Percentiles rank a stretch among this genome's conserved stretches.
Conservation (phyloP, 2,113 vertebrate species). For the Phoenicopterus ruber region DNA sequence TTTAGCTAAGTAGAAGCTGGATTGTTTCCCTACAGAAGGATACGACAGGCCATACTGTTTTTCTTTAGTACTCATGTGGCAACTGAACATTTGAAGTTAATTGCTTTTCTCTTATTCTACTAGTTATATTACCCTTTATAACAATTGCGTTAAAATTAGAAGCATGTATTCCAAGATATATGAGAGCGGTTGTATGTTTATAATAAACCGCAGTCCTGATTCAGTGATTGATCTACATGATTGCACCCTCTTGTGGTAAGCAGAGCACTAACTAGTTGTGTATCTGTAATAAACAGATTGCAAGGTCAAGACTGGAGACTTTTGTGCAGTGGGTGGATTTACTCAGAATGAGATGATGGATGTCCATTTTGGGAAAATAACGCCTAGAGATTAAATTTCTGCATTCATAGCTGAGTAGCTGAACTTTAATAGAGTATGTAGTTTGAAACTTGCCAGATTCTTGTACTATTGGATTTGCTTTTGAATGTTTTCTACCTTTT, state of each 20-base stretch:
- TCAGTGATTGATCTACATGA: neutral
- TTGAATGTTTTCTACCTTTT: neutral
- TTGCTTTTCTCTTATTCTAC: neutral
- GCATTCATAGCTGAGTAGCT: neutral
- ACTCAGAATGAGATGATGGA: neutral
- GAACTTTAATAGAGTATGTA: neutral
- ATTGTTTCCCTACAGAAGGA: neutral
- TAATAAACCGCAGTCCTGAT: neutral
- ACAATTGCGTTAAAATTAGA: neutral
- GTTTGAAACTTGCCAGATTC: neutral
- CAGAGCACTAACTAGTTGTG: neutral
- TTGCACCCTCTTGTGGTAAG: conserved; percentile 21
- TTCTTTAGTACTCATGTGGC: neutral
- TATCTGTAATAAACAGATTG: neutral
- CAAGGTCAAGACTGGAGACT: neutral
- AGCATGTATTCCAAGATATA: accelerated
- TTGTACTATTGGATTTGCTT: neutral
- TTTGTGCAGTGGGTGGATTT: neutral
- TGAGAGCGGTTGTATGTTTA: neutral
- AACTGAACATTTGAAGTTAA: neutral
- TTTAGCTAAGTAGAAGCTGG: neutral
- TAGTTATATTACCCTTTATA: neutral
- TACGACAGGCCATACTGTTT: neutral
- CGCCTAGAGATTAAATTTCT: neutral
- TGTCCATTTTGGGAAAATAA: neutral